Conservation (phyloP, 2,113 vertebrate genomes). For the Cyrtonyx montezumae region DNA sequence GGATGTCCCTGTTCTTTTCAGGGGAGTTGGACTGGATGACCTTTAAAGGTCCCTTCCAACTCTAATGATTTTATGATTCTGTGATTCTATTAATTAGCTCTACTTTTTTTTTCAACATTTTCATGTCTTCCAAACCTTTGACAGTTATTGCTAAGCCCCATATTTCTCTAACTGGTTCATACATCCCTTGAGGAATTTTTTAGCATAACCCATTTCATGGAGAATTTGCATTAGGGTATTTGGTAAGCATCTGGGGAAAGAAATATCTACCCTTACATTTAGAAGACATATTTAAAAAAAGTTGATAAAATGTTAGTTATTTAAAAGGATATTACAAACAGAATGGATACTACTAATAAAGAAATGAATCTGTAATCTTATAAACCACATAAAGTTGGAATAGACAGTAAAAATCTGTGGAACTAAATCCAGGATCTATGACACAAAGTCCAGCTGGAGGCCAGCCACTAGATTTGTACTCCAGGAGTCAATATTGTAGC, state of each 20-base stretch:
- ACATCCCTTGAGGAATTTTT: not conserved
- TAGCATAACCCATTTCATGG: not conserved
- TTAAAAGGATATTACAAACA: not conserved
- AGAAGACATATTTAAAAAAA: too few species aligned
- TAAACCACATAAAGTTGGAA: not conserved
- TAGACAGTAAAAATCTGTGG: not conserved
- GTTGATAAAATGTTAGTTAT: not conserved
- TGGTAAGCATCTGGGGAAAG: not conserved
- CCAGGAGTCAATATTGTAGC: not conserved
- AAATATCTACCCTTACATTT: not conserved
- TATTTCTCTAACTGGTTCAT: not conserved
- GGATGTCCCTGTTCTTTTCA: too few species aligned
- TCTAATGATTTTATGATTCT: too few species aligned
- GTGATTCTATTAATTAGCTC: not conserved
- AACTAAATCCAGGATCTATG: not conserved
- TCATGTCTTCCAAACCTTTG: not conserved
- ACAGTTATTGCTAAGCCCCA: not conserved
- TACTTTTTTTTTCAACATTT: not conserved
- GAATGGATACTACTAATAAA: not conserved
- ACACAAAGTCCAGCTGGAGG: not conserved
- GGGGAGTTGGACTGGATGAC: too few species aligned
- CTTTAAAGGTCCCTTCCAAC: too few species aligned
- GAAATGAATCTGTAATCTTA: not conserved
- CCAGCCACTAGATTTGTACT: not conserved
- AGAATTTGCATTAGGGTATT: not conserved